Percentiles rank a stretch among this genome's conserved stretches.
These are phyloP conservation scores for Propithecus deckenii DNA, from an alignment of 2,797 vertebrate genomes.

Conservation along the genomic window DNA sequence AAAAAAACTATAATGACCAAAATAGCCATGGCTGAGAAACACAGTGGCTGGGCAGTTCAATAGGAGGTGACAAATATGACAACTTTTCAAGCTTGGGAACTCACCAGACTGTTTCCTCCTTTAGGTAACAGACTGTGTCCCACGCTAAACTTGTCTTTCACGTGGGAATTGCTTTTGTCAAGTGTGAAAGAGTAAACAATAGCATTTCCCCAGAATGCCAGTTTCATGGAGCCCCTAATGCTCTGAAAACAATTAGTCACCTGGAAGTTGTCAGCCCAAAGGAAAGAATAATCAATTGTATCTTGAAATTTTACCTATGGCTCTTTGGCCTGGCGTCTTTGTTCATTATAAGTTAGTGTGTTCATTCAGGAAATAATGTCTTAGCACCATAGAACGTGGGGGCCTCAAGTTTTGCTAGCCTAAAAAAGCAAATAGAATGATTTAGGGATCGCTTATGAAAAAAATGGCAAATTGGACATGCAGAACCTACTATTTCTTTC, in stretches of 20 bases:
- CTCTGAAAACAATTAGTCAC: constrained; percentile 96
- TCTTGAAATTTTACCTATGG: constrained; percentile 88
- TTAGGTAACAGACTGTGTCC: constrained; percentile 88
- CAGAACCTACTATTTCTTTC: background rate
- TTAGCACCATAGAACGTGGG: constrained; percentile 60
- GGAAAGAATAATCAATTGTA: constrained; percentile 95
- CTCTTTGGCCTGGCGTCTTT: constrained; percentile 81
- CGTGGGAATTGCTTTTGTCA: constrained; percentile 97
- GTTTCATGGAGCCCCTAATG: constrained; percentile 91
- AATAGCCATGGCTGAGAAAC: constrained; percentile 82
- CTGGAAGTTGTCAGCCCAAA: constrained; percentile 95
- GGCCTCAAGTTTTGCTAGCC: constrained; percentile 53
- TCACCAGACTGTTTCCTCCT: constrained; percentile 86
- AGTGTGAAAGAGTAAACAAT: constrained; percentile 98
- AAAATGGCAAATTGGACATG: background rate
- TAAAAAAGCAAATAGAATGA: constrained; percentile 70
- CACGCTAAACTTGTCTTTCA: constrained; percentile 95
- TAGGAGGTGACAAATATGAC: constrained; percentile 84
- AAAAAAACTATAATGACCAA: constrained; percentile 77
- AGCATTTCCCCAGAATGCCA: constrained; percentile 96
- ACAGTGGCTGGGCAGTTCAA: constrained; percentile 79
- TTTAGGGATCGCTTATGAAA: background rate
- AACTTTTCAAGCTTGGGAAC: constrained; percentile 87
- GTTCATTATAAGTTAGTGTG: constrained; percentile 80
- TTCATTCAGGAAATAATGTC: constrained; percentile 81